A percentile compares a stretch with the other conserved stretches of the same genome.
phyloP scores from a whole-genome alignment of 2,797 vertebrate genomes.

The Neopelma chrysocephalum region DNA sequence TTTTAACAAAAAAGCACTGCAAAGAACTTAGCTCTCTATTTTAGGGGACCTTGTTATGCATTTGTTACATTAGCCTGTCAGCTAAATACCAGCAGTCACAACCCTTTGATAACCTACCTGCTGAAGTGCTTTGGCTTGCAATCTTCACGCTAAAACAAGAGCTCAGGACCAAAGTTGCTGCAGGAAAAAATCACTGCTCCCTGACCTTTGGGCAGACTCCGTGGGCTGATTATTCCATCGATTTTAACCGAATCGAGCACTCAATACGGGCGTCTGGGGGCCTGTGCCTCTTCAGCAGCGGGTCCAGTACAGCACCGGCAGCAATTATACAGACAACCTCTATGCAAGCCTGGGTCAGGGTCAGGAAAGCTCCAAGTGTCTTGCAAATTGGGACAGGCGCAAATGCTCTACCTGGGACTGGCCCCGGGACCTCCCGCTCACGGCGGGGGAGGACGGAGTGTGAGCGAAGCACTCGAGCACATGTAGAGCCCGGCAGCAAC shows the following conservation, averaged over 20 bases:
- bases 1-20: rapidly evolving
- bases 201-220: slow-evolving; percentile 42
- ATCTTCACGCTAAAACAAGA: neutral
- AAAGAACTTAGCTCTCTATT: neutral
- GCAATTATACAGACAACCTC: neutral
- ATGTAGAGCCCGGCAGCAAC: rapidly evolving
- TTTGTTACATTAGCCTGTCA: neutral
- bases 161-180: neutral
- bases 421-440: neutral
- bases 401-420: neutral
- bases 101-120: slow-evolving; percentile 6
- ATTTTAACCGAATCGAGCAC: neutral
- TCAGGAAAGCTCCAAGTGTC: neutral
- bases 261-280: neutral
- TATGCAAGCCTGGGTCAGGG: neutral
- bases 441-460: rapidly evolving
- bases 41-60: neutral
- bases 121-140: neutral
- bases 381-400: neutral
- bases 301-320: neutral
- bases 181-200: slow-evolving; percentile 28
- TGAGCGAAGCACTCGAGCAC: neutral
- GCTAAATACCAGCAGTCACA: neutral
- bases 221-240: slow-evolving; percentile 28
- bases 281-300: neutral